Evolutionary conservation across 2,888 invertebrate species (phyloP).

Genomic region (Oithona nana): DNA sequence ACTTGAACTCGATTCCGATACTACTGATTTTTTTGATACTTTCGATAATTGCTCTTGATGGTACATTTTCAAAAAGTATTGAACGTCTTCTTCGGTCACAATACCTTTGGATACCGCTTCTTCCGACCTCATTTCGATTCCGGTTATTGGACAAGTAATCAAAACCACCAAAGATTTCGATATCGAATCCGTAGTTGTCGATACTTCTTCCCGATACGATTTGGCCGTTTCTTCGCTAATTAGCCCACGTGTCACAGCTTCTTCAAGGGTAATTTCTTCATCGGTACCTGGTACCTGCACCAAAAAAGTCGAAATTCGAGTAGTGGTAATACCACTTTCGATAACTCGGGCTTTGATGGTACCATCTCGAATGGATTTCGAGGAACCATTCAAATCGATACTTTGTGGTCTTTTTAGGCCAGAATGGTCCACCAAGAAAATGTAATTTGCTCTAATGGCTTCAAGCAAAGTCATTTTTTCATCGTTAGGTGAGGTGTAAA

Average conservation of each 20-base stretch:
- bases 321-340: constrained; percentile 17
- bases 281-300: constrained; percentile 52
- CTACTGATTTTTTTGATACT: neutral
- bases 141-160: constrained; percentile 20
- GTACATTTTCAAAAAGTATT: constrained; percentile 28
- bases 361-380: constrained; percentile 7
- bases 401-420: constrained; percentile 19
- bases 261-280: constrained; percentile 54
- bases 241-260: constrained; percentile 54
- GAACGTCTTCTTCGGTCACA: constrained; percentile 28
- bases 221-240: constrained; percentile 32
- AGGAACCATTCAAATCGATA: neutral
- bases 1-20: neutral
- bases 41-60: constrained; percentile 1
- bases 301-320: constrained; percentile 11
- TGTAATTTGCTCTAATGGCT: constrained; percentile 30
- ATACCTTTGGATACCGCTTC: constrained; percentile 31
- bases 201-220: constrained; percentile 19
- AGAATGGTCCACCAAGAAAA: constrained; percentile 23
- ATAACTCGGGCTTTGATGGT: constrained; percentile 17
- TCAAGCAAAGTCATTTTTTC: constrained; percentile 46
- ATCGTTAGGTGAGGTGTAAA: constrained; percentile 45
- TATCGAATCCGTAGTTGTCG: constrained; percentile 22
- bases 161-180: constrained; percentile 22
- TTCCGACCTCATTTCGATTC: constrained; percentile 25